Conservation (phyloP, 2,888 invertebrate genomes). For the Macaria liturata region DNA sequence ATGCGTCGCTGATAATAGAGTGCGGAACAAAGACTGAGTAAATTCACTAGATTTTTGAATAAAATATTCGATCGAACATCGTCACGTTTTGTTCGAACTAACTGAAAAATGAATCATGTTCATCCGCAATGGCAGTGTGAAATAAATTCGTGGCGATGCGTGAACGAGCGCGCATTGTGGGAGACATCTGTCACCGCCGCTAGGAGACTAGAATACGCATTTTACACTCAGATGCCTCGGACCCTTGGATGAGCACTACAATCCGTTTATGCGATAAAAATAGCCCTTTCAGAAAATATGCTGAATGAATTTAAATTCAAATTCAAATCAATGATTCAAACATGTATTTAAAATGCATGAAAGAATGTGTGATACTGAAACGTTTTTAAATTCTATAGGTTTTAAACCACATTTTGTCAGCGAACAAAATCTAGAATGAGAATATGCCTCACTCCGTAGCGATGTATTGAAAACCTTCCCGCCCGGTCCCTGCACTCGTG, state of each 20-base stretch:
- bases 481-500: too few species aligned
- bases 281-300: too few species aligned
- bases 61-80: constrained; percentile 21
- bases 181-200: constrained; percentile 23
- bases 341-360: too few species aligned
- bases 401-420: too few species aligned
- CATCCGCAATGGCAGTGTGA: constrained; percentile 33
- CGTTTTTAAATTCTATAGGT: too few species aligned
- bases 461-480: too few species aligned
- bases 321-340: too few species aligned
- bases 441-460: too few species aligned
- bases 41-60: constrained; percentile 2
- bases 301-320: too few species aligned
- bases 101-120: constrained; percentile 40
- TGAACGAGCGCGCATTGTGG: constrained; percentile 34
- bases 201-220: constrained; percentile 19
- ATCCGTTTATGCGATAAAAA: too few species aligned
- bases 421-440: too few species aligned
- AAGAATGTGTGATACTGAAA: too few species aligned
- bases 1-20: constrained; percentile 5
- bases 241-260: constrained; percentile 2
- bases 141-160: constrained; percentile 41
- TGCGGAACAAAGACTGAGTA: constrained; percentile 7
- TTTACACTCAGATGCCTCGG: constrained; percentile 20
- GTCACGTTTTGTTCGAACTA: constrained; percentile 36